A percentile compares a stretch with the other conserved stretches of the same genome.
phyloP scores from a whole-genome alignment of 2,113 vertebrate genomes.

The Morone saxatilis region DNA sequence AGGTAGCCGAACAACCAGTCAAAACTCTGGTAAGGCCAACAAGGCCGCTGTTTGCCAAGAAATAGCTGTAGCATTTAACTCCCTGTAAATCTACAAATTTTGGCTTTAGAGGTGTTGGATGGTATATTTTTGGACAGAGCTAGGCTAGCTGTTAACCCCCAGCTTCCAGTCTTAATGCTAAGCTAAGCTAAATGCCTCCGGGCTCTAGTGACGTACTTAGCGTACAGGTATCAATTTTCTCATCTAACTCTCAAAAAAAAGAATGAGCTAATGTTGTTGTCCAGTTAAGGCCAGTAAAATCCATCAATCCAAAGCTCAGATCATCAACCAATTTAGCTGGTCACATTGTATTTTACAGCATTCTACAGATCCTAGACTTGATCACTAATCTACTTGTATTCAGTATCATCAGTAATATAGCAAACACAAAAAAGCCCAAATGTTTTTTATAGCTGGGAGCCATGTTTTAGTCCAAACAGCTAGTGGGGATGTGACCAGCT shows the following conservation, averaged over 20 bases:
- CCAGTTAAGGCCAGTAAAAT: background rate
- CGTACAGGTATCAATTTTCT: background rate
- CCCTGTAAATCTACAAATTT: background rate
- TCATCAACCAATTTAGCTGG: background rate
- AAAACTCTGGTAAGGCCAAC: background rate
- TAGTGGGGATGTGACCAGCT: slow-evolving; percentile 20
- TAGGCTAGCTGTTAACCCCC: background rate
- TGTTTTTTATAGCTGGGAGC: background rate
- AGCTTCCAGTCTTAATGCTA: background rate
- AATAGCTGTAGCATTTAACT: background rate
- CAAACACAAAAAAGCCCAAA: background rate
- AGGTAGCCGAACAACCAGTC: background rate
- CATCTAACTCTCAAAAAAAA: too few species aligned
- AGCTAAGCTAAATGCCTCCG: background rate
- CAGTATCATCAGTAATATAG: background rate
- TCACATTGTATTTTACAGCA: background rate
- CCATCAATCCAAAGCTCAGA: background rate
- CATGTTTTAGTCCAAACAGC: slow-evolving; percentile 5
- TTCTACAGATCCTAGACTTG: background rate
- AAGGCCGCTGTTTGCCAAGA: background rate
- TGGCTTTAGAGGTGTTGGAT: background rate
- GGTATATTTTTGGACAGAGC: background rate
- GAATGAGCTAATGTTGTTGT: background rate
- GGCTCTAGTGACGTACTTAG: background rate
- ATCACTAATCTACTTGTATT: background rate